Conservation (phyloP, 1,140 invertebrate genomes). For the Mactra quadrangularis region DNA sequence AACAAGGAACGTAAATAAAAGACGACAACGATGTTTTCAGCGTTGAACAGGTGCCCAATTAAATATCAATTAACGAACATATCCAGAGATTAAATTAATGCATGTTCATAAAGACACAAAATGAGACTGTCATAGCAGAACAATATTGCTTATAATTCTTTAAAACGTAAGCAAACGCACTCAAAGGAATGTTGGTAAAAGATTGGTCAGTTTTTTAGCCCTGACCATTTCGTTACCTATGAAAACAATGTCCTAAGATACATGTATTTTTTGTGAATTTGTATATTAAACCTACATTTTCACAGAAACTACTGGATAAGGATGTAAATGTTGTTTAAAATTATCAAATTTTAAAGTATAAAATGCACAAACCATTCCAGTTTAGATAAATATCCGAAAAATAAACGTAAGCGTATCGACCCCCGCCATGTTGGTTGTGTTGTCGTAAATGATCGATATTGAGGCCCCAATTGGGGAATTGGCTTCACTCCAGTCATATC, state of each 20-base stretch:
- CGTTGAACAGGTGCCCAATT: constrained; percentile 30
- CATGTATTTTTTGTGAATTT: neutral
- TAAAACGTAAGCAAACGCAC: no score
- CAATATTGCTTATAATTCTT: no score
- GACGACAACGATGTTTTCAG: neutral
- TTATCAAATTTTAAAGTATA: neutral
- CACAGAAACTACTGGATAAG: neutral
- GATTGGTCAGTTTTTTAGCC: constrained; percentile 5
- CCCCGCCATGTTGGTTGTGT: constrained; percentile 55
- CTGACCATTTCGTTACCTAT: constrained; percentile 56
- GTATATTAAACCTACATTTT: neutral
- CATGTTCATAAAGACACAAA: no score
- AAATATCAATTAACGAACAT: no score
- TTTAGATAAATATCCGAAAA: constrained; percentile 23
- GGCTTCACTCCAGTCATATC: no score
- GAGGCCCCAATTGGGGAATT: constrained; percentile 1
- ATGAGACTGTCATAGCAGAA: no score
- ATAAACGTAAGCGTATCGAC: neutral
- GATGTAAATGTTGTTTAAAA: no score
- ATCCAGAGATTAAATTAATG: no score
- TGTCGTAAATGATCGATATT: constrained; percentile 44
- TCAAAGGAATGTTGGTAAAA: no score
- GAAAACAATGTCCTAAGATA: constrained; percentile 60
- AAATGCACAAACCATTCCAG: constrained; percentile 36
- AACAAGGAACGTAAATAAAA: no score